Base-by-base conservation (phyloP, 2,888 invertebrate genomes). In the Meiosimyza platycephala region DNA sequence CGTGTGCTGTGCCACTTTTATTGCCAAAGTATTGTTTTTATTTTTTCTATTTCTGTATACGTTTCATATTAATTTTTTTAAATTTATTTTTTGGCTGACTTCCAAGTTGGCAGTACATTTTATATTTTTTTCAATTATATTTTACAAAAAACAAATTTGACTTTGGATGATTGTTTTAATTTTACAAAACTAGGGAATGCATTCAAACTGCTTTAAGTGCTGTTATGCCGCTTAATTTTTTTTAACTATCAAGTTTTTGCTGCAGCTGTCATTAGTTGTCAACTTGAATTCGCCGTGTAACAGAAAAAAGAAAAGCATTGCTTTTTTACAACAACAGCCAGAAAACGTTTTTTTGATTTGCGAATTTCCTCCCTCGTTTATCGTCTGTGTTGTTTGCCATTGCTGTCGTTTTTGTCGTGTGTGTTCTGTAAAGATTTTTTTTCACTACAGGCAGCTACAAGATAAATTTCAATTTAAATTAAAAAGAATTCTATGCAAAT, bases 201-300 rank as follows among this genome's bases (percentile, higher is more conserved):
- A 40, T 40, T 40, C 40, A 40, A 40, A 9, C 40, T 9, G 40
- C 4, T 40, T 40, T 40, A 40, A 7, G 1, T 66, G 9, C 15
- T 15, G 18, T 57, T 48, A 33, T 13, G 59, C 60, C 51, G 33
- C 40, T 18, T 28, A n/a, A 50, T 22, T 22, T 18, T 16, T 9
- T 22, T n/a, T 48, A 68, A 11, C 47, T 60, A 40, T 54, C 54
- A 52, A 7, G 12, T 18, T 55, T 54, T 54, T 55, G 67, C 67
- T 22, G 67, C 40, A n/a, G 47, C 55, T 16, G 52, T 18, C 57
- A 55, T 16, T 66, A 40, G 66, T 15, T 28, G 28, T 28, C 28
- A 28, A 28, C 28, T 6, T 15, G n/a, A 47, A 68, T 68, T 68
- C 59, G 68, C 68, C 59, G 68, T 50, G 48, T 13, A 60, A 60